These are phyloP conservation scores for Sebastes itinus DNA, from an alignment of 2,797 vertebrate genomes.

Conservation along the genomic window DNA sequence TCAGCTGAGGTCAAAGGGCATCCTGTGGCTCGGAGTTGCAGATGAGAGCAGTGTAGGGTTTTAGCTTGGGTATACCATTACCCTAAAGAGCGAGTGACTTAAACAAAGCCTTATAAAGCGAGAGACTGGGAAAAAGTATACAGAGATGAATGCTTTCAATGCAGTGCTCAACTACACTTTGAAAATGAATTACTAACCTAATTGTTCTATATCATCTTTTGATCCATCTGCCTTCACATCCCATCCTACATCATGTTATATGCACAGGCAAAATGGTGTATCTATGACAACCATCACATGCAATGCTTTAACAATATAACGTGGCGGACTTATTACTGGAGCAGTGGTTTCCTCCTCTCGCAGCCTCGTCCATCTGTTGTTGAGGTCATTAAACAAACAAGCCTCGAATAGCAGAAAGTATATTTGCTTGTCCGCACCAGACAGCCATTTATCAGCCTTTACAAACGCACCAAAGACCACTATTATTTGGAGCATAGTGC, in stretches of 20 bases:
- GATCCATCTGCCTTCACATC: not conserved
- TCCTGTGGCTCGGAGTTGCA: not conserved
- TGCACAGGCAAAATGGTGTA: not conserved
- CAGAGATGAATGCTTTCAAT: not conserved
- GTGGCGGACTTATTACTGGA: not conserved
- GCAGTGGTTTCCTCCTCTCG: not conserved
- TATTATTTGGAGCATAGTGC: not conserved
- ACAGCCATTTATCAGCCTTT: conserved; percentile 33
- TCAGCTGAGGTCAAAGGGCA: conserved; percentile 8
- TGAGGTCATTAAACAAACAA: conserved; percentile 44
- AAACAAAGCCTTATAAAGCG: not conserved
- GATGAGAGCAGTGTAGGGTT: not conserved
- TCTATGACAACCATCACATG: not conserved
- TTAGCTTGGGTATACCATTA: not conserved
- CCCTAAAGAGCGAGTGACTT: not conserved
- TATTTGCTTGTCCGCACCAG: conserved; percentile 28
- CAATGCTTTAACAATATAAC: not conserved
- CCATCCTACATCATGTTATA: not conserved
- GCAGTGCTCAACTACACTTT: not conserved
- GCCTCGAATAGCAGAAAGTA: not conserved
- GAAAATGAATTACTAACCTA: not conserved
- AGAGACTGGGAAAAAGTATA: not conserved
- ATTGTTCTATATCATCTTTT: not conserved
- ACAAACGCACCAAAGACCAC: conserved; percentile 16
- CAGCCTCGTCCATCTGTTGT: conserved; percentile 29